Conservation (phyloP, 2,888 invertebrate genomes). For the Agrilus mali region DNA sequence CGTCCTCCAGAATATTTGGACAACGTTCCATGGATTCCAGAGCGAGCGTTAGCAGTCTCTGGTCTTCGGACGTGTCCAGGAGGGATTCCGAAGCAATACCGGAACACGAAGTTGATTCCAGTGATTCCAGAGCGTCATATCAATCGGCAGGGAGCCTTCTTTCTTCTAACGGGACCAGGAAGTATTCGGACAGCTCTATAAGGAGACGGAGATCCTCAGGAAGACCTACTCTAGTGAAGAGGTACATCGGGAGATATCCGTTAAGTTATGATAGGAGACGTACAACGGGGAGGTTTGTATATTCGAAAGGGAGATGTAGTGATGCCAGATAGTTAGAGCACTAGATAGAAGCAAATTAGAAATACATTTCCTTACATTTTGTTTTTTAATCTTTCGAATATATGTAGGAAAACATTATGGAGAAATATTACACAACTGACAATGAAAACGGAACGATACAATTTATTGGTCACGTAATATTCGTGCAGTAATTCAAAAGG, state of each 20-base stretch:
- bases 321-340: no score
- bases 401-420: no score
- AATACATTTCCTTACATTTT: no score
- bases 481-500: no score
- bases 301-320: no score
- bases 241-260: constrained; percentile 42
- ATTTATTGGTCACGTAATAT: no score
- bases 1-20: constrained; percentile 32
- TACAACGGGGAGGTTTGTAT: constrained; percentile 49
- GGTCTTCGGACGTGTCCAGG: constrained; percentile 29
- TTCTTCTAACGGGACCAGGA: constrained; percentile 25
- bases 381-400: no score
- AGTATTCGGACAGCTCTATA: constrained; percentile 26
- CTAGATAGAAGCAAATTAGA: no score
- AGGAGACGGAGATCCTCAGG: constrained; percentile 27
- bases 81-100: constrained; percentile 34
- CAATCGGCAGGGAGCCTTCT: constrained; percentile 27
- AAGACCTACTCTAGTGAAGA: constrained; percentile 27
- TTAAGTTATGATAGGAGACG: constrained; percentile 42
- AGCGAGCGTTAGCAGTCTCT: constrained; percentile 32
- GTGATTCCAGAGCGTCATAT: constrained; percentile 28
- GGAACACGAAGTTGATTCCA: constrained; percentile 32
- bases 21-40: constrained; percentile 34
- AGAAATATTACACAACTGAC: no score
- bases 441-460: no score